Base-by-base conservation (phyloP, 2,797 vertebrate genomes). In the Hoplostethus mediterraneus region DNA sequence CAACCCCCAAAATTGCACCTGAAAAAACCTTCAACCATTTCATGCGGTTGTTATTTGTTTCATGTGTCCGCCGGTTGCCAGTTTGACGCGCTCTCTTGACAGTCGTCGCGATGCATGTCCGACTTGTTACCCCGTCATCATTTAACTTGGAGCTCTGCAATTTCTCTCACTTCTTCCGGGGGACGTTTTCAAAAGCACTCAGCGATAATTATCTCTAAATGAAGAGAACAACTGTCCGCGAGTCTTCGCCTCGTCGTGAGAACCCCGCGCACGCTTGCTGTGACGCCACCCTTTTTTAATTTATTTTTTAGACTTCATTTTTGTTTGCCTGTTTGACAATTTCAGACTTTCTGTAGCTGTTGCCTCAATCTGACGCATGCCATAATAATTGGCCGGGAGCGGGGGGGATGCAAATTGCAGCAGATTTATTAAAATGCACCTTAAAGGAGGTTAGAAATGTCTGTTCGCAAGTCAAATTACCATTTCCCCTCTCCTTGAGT, bases 391-490 rank as follows among this genome's bases (percentile, higher is more conserved):
- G 93, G 88, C 78, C 76, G 77, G 73, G 85, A 79, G 70, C 82
- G 72, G 21, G 21, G 21, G 86, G 80, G 91, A 94, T 93, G 93
- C 93, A 94, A 95, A 94, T 95, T 94, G 92, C 85, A 7, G 70
- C 78, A 86, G 85, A 90, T 92, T 93, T 93, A 94, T 92, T 93
- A 94, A 94, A 95, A 94, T 86, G 90, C 90, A 92, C 89, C 93
- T 93, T 94, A 92, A 95, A 94, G 90, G 81, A 36, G 85, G 90
- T 91, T 86, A 90, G 74, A 91, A 92, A 94, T 90, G 92, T 92
- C 92, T 90, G 92, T 91, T 91, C 56, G 70, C 59, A 82, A 94
- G 92, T 92, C 89, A 94, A 94, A 95, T 95, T 94, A 94, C 89
- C 91, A 94, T 95, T 95, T 91, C 40, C 75, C 86, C 79, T 84